Evolutionary conservation across 1,140 invertebrate genomes (phyloP), one percentile per base, ranked within the genome.

Genomic region (Pogonognathellus flavescens): DNA sequence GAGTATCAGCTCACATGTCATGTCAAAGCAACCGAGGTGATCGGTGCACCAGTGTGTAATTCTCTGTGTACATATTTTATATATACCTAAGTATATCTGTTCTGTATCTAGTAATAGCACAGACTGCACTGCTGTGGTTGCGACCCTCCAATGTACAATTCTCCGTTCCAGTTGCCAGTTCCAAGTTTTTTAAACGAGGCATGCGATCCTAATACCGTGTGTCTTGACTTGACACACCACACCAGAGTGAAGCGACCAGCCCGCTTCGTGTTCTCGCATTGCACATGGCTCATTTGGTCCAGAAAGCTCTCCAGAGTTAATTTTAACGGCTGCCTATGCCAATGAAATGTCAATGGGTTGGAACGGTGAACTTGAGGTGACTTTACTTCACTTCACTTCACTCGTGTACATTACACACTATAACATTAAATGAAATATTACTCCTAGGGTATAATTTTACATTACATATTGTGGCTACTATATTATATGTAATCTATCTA

Each of bases 251-350:
- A 76, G 22, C 25, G 41, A 16, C 41, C 31, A 20, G 66, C 31
- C 25, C 70, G 70, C 53, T 52, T 60, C 59, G 60, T 84, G 83
- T 50, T 84, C 83, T 59, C 49, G 66, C 53, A 60, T 70, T 70
- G 62, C 83, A 62, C 62, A 84, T 70, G 83, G 83, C 66, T 84
- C 83, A 84, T 84, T 84, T 84, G 66, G 83, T 57, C 50, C 62
- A 72, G 53, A 72, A 84, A 84, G 11, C 31, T 41, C 31, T 41
- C 31, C 49, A 84, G 83, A 84, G 62, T 72, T 83, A 31, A 52
- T 57, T 53, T 84, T 76, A 76, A 76, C 70, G 70, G 70, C 70
- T 76, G 70, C 70, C 70, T 49, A 41, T 76, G 70, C 70, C 70
- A 76, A 76, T 41, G 31, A 41, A 41, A 41, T 76, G 70, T 76